These are phyloP conservation scores for Tangara arthus DNA, from an alignment of 2,797 vertebrate species.

Conservation along the genomic window DNA sequence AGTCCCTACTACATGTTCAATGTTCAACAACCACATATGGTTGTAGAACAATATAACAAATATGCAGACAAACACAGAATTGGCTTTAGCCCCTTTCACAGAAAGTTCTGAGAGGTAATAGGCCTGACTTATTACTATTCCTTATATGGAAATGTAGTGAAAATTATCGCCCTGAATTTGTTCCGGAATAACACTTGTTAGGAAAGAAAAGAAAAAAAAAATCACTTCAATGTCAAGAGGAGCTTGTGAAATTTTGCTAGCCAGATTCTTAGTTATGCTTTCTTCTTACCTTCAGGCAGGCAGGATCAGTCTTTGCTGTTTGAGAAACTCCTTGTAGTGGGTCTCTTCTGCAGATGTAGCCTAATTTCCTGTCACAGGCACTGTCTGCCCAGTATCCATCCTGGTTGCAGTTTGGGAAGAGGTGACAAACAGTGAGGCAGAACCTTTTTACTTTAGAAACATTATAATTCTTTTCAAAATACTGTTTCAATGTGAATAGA, in stretches of 20 bases:
- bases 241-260: neutral
- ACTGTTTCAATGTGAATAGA: neutral
- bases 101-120: neutral
- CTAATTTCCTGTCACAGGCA: slow-evolving; percentile 79
- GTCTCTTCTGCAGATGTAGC: slow-evolving; percentile 88
- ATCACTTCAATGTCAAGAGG: neutral
- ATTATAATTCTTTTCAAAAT: neutral
- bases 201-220: rapidly evolving
- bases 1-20: neutral
- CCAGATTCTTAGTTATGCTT: neutral
- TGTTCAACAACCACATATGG: neutral
- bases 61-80: neutral
- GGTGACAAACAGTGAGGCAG: neutral
- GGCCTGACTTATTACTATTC: neutral
- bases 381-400: slow-evolving; percentile 87
- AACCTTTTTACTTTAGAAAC: neutral
- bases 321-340: slow-evolving; percentile 69
- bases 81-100: neutral
- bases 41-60: neutral
- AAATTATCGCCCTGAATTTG: neutral
- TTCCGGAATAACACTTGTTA: neutral
- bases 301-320: slow-evolving; percentile 60
- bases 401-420: slow-evolving; percentile 67
- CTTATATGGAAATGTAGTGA: neutral
- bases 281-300: slow-evolving; percentile 81